Evolutionary conservation across 2,113 vertebrate species (phyloP), one percentile per base, ranked within the genome.

Genomic region (Porphyrio hochstetteri): DNA sequence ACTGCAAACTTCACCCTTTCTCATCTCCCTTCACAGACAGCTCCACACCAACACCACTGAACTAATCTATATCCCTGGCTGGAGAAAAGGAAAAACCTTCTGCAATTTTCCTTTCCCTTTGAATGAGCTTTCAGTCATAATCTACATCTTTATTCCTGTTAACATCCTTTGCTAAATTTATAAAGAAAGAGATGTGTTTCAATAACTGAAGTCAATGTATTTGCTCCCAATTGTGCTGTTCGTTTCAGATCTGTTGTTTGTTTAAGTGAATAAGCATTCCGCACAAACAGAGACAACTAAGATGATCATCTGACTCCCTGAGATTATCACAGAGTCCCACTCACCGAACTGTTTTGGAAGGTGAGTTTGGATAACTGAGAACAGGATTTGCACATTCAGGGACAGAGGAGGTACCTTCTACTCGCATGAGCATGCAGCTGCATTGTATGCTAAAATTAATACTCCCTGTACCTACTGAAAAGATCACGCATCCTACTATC

Each of bases 401-500:
- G 72, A 33, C 35, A 69, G 1, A 50, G 50, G n/a, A 82, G 64
- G 69, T 44, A 33, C 55, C 10, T 61, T 35, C 78, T 48, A 42
- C 33, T 71, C 36, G 16, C 0, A 4, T 11, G 24, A 27, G 18
- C 31, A 23, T 4, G 48, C 10, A 61, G 13, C 9, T 11, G 25
- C 42, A 40, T n/a, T 28, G 25, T 8, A 25, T 7, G 67, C 48
- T 15, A 74, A 50, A 81, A 69, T 28, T 5, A 69, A 1, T 59
- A 16, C 36, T 74, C 91, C 23, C 11, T 46, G 4, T 24, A 18
- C 10, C 56, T 67, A 7, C 40, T 24, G 38, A 60, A 71, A 75
- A 85, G 25, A 10, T 40, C 28, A 14, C 1, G 3, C 0, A 2
- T 29, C 27, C 56, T 15, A 29, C 10, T 33, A 55, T 46, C 46